Evolutionary conservation across 2,888 invertebrate species (phyloP).

Genomic region (Scaptomyza caliginosa): DNA sequence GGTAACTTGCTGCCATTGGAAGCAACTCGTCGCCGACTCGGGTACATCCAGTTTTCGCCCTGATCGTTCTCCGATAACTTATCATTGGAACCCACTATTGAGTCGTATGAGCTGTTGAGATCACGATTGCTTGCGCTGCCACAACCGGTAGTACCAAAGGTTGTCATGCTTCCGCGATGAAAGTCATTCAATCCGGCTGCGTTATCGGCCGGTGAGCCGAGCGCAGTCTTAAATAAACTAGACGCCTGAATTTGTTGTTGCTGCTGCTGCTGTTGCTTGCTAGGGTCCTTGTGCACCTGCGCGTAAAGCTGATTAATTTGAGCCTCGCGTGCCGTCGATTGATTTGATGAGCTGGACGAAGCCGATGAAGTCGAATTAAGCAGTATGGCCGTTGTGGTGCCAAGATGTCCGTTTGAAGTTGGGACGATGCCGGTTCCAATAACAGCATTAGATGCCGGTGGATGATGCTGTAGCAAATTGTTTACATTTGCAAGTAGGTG

Average conservation of each 20-base stretch:
- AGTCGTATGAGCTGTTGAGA: conserved; percentile 84
- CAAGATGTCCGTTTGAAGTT: conserved; percentile 68
- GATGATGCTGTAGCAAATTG: conserved; percentile 78
- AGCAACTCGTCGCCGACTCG: conserved; percentile 83
- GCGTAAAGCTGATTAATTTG: conserved; percentile 85
- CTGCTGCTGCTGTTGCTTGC: conserved; percentile 72
- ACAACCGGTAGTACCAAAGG: conserved; percentile 73
- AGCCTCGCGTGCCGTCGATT: conserved; percentile 80
- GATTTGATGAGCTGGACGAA: conserved; percentile 73
- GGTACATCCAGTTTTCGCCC: conserved; percentile 84
- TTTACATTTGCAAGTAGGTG: conserved; percentile 85
- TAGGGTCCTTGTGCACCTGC: conserved; percentile 86
- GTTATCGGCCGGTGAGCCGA: conserved; percentile 76
- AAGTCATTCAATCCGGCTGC: conserved; percentile 71
- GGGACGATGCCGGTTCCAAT: conserved; percentile 32
- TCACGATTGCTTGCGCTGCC: conserved; percentile 80
- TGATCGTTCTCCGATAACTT: conserved; percentile 83
- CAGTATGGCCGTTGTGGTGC: conserved; percentile 81
- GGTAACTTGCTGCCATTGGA: conserved; percentile 85
- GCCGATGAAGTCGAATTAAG: conserved; percentile 79
- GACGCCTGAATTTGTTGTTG: conserved; percentile 50
- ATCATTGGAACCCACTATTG: conserved; percentile 84
- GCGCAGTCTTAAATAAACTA: conserved; percentile 80
- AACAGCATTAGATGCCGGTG: conserved; percentile 54
- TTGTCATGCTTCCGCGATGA: conserved; percentile 82